Evolutionary conservation across 2,888 invertebrate genomes (phyloP).

Genomic region (Tinea semifulvella): DNA sequence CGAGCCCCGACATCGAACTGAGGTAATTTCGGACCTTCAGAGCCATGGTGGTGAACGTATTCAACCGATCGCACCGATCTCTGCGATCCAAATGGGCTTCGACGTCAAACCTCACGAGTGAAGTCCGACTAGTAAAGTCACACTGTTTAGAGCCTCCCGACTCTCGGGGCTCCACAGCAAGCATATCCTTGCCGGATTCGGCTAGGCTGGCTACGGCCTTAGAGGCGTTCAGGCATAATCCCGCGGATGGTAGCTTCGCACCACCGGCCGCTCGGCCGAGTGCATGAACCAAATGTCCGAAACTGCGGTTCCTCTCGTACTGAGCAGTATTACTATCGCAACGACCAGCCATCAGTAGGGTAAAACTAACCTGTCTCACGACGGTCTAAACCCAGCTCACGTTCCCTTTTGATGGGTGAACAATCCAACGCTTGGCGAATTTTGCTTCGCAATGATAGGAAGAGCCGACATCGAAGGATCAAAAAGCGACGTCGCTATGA

Average conservation of each 20-base stretch:
- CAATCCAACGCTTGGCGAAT: conserved; percentile 77
- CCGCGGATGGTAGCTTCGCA: conserved; percentile 72
- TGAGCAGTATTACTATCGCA: conserved; percentile 66
- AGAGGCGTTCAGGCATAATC: conserved; percentile 70
- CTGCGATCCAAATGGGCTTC: conserved; percentile 38
- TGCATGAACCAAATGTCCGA: conserved; percentile 70
- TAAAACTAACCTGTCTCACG: conserved; percentile 72
- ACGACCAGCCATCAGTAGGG: conserved; percentile 64
- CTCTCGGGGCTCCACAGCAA: conserved; percentile 43
- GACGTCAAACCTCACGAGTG: conserved; percentile 35
- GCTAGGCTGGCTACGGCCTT: conserved; percentile 71
- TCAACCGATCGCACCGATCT: conserved; percentile 36
- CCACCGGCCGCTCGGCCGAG: conserved; percentile 70
- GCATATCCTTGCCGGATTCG: conserved; percentile 53
- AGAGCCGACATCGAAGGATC: conserved; percentile 79
- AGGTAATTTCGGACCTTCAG: conserved; percentile 27
- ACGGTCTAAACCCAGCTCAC: conserved; percentile 74
- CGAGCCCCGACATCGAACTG: conserved; percentile 61
- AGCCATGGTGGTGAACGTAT: conserved; percentile 28
- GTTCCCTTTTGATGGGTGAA: conserved; percentile 74
- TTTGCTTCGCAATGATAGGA: conserved; percentile 79
- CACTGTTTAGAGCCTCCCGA: conserved; percentile 56
- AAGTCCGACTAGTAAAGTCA: conserved; percentile 39
- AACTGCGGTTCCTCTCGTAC: conserved; percentile 68
- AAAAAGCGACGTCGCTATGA: conserved; percentile 74